A percentile compares a stretch with the other conserved stretches of the same genome.
Evolutionary conservation across 2,888 invertebrate genomes (phyloP).

Genomic region (Barypeithes pellucidus): DNA sequence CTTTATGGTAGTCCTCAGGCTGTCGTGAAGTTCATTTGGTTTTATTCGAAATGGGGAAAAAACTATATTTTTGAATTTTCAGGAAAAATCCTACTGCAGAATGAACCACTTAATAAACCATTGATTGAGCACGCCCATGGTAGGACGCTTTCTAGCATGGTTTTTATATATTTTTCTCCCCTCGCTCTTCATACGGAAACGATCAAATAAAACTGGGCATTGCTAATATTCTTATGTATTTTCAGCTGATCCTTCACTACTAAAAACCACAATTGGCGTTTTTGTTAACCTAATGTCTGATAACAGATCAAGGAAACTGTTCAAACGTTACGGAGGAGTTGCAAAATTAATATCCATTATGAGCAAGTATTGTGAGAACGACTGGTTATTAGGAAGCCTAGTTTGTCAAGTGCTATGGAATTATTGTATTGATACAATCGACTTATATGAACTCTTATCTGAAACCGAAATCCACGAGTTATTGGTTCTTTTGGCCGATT

Average conservation of each 20-base stretch:
- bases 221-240: too few species aligned
- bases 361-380: conserved; percentile 75
- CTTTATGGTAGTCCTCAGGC: too few species aligned
- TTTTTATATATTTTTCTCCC: too few species aligned
- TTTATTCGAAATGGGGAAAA: too few species aligned
- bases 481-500: conserved; percentile 73
- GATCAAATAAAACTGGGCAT: too few species aligned
- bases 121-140: too few species aligned
- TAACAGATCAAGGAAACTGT: conserved; percentile 72
- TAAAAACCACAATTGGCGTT: conserved; percentile 86
- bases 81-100: too few species aligned
- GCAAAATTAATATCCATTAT: conserved; percentile 73
- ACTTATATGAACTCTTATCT: conserved; percentile 71
- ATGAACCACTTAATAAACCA: too few species aligned
- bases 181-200: too few species aligned
- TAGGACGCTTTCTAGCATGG: too few species aligned
- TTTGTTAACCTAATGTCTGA: conserved; percentile 85
- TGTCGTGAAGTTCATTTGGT: too few species aligned
- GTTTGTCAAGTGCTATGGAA: conserved; percentile 86
- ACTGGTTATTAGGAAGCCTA: conserved; percentile 81
- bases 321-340: conserved; percentile 73
- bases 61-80: too few species aligned
- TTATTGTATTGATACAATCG: conserved; percentile 74
- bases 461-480: conserved; percentile 74
- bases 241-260: conserved; percentile 78